Conservation (phyloP, 2,888 invertebrate genomes). For the Xestia ashworthii region DNA sequence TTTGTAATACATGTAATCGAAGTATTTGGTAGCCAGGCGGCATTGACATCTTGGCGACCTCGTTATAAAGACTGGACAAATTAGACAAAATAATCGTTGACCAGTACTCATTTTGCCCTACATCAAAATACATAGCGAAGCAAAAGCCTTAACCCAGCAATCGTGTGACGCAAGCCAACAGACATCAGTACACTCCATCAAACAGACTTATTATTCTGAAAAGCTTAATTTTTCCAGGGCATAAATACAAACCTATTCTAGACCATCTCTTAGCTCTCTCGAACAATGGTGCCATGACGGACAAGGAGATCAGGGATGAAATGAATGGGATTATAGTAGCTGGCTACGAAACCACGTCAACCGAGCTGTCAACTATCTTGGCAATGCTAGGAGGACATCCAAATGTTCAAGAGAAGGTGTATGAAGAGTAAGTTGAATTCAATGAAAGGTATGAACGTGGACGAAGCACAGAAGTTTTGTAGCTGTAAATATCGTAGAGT, state of each 20-base stretch:
- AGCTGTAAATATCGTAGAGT: not conserved
- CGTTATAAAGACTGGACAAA: not conserved
- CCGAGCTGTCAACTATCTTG: constrained; percentile 9
- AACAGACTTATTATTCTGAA: not conserved
- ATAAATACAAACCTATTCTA: constrained; percentile 26
- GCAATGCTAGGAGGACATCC: constrained; percentile 15
- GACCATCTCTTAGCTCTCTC: constrained; percentile 22
- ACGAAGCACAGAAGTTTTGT: not conserved
- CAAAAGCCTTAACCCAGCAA: not conserved
- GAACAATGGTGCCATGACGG: constrained; percentile 13
- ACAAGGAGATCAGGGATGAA: constrained; percentile 23
- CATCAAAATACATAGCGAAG: not conserved
- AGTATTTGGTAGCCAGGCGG: not conserved
- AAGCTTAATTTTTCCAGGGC: constrained; percentile 8
- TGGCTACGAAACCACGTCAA: constrained; percentile 34
- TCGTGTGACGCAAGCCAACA: not conserved
- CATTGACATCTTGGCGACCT: not conserved
- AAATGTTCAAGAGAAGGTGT: constrained; percentile 14
- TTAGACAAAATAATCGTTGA: not conserved
- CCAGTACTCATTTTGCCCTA: not conserved
- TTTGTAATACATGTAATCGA: not conserved
- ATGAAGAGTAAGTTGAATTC: constrained; percentile 15
- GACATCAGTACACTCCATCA: not conserved
- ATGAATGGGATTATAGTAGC: constrained; percentile 9
- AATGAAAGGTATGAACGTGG: not conserved